Percentiles rank a stretch among this genome's conserved stretches.
These are phyloP conservation scores for Amniataba percoides DNA, from an alignment of 2,797 vertebrate species.

Conservation along the genomic window DNA sequence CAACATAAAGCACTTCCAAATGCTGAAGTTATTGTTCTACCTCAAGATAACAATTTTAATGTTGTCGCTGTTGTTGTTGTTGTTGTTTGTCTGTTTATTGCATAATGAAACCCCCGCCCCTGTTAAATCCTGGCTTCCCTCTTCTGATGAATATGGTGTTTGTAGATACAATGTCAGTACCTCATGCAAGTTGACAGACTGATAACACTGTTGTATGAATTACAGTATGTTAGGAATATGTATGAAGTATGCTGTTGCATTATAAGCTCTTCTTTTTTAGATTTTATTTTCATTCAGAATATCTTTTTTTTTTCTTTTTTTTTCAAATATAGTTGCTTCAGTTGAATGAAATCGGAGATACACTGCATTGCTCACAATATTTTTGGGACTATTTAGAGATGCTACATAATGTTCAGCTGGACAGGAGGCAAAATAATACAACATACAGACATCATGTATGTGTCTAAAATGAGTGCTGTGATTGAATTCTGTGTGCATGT, in stretches of 20 bases:
- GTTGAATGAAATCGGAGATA: conserved; percentile 74
- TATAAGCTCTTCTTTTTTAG: conserved; percentile 47
- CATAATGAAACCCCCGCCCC: conserved; percentile 76
- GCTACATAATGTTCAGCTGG: conserved; percentile 43
- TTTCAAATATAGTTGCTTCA: conserved; percentile 46
- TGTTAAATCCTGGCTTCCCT: conserved; percentile 69
- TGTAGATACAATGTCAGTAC: conserved; percentile 78
- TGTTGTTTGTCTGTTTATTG: conserved; percentile 82
- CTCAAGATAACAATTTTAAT: conserved; percentile 90
- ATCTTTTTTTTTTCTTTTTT: conserved; percentile 32
- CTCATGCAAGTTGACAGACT: conserved; percentile 81
- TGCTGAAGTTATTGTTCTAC: conserved; percentile 96
- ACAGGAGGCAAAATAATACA: conserved; percentile 35
- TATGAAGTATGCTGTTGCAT: conserved; percentile 76
- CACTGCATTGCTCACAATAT: conserved; percentile 74
- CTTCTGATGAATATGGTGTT: conserved; percentile 70
- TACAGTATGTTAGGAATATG: conserved; percentile 57
- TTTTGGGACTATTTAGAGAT: conserved; percentile 40
- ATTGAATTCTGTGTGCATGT: conserved; percentile 36
- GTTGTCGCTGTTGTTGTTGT: conserved; percentile 81
- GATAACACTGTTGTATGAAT: conserved; percentile 77
- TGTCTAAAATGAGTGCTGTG: conserved; percentile 47
- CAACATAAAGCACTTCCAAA: conserved; percentile 95
- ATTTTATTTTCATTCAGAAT: conserved; percentile 51
- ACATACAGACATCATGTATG: conserved; percentile 47